Conservation (phyloP, 2,888 invertebrate species). For the Andricus curvator region DNA sequence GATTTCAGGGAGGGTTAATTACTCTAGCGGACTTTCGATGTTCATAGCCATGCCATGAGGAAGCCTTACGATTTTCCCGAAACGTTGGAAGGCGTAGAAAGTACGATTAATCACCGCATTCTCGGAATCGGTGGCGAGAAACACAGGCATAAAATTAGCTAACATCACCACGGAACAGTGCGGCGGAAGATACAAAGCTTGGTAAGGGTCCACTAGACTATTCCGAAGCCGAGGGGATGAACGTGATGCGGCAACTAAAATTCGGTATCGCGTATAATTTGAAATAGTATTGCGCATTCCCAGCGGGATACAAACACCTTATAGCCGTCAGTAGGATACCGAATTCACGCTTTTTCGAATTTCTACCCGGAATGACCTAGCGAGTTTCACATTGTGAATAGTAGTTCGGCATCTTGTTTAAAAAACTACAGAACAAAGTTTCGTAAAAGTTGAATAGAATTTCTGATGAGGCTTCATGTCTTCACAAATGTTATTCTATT, state of each 20-base stretch:
- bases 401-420: neutral
- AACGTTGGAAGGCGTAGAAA: constrained; percentile 33
- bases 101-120: constrained; percentile 66
- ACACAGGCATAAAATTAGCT: constrained; percentile 70
- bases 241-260: constrained; percentile 68
- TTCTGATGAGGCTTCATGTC: neutral
- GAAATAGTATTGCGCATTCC: constrained; percentile 54
- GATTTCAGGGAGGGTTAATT: neutral
- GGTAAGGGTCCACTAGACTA: constrained; percentile 44
- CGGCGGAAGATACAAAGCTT: constrained; percentile 13
- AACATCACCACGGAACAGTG: constrained; percentile 58
- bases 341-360: constrained; percentile 40
- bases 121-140: constrained; percentile 61
- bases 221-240: constrained; percentile 53
- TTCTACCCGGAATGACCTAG: constrained; percentile 49
- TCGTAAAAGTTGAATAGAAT: neutral
- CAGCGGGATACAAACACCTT: constrained; percentile 60
- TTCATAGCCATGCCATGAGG: neutral
- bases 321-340: constrained; percentile 19
- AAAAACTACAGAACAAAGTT: neutral
- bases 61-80: constrained; percentile 19
- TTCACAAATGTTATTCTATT: too few relatives aligned
- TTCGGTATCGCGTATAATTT: constrained; percentile 48
- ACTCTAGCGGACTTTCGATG: neutral
- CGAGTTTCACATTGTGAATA: neutral